Conservation (phyloP, 2,888 invertebrate genomes). For the Willowsia nigromaculata region DNA sequence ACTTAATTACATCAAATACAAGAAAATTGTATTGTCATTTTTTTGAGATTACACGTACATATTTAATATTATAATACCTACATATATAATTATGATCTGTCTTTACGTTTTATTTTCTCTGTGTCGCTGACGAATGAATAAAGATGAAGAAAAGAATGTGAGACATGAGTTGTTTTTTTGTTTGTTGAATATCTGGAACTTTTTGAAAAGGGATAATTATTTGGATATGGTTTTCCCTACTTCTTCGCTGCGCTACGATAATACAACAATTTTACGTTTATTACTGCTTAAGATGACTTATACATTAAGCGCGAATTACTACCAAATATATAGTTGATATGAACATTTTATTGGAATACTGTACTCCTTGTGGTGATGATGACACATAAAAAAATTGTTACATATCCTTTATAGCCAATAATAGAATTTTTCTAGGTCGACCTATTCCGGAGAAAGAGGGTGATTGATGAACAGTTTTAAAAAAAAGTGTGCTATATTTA, state of each 20-base stretch:
- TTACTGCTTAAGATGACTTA: neutral
- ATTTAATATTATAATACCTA: neutral
- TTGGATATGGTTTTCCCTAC: neutral
- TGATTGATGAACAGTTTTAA: conserved; percentile 35
- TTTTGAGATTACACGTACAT: conserved; percentile 17
- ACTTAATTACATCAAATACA: too few species aligned
- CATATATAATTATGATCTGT: neutral
- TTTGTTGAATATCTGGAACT: neutral
- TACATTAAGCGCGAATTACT: neutral
- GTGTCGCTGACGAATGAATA: neutral
- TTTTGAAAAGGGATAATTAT: neutral
- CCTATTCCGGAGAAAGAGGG: conserved; percentile 48
- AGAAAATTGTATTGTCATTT: neutral
- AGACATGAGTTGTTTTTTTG: neutral
- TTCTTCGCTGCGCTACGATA: neutral
- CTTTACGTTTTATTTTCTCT: neutral
- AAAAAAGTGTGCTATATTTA: conserved; percentile 17
- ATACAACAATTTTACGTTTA: neutral
- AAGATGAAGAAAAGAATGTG: neutral
- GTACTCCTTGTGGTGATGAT: conserved; percentile 24
- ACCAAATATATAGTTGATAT: neutral
- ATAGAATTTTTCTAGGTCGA: neutral
- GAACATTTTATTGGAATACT: neutral
- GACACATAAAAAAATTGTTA: conserved; percentile 56
- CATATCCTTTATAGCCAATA: conserved; percentile 37